These are phyloP conservation scores for Zosterops lateralis DNA, from an alignment of 2,113 vertebrate species.

Conservation along the genomic window DNA sequence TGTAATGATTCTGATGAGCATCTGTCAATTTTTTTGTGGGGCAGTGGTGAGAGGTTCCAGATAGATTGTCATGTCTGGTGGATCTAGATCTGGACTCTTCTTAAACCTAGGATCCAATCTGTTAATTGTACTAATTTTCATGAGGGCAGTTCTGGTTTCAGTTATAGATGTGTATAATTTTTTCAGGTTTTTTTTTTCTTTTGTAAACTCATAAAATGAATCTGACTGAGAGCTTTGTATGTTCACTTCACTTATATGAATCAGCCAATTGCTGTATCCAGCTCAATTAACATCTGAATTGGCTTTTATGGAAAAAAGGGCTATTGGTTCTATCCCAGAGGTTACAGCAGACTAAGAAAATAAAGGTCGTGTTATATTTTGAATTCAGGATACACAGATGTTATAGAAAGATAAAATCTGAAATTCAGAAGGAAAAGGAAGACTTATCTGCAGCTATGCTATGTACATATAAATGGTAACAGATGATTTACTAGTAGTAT, in stretches of 20 bases:
- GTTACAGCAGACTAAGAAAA: slow-evolving; percentile 25
- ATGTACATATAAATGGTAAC: slow-evolving; percentile 20
- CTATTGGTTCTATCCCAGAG: not conserved
- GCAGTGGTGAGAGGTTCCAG: not conserved
- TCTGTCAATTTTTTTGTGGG: slow-evolving; percentile 1
- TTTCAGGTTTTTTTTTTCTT: not conserved
- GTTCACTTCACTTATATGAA: not conserved
- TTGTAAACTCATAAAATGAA: not conserved
- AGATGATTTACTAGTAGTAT: slow-evolving; percentile 23
- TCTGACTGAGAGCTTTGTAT: not conserved
- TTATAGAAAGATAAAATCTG: slow-evolving; percentile 17
- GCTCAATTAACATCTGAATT: slow-evolving; percentile 37
- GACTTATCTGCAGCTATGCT: not conserved
- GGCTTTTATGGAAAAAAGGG: not conserved
- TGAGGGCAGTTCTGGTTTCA: not conserved
- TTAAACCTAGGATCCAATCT: not conserved
- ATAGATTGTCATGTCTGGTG: not conserved
- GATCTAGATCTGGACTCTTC: not conserved
- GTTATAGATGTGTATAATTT: not conserved
- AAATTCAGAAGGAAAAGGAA: slow-evolving; percentile 9
- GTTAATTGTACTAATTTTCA: not conserved
- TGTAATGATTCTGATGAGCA: not conserved
- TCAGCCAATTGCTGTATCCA: not conserved
- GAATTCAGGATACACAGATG: slow-evolving; percentile 18
- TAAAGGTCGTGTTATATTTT: slow-evolving; percentile 23